phyloP scores from a whole-genome alignment of 1,140 invertebrate genomes.

The Trypoxylus dichotomus region DNA sequence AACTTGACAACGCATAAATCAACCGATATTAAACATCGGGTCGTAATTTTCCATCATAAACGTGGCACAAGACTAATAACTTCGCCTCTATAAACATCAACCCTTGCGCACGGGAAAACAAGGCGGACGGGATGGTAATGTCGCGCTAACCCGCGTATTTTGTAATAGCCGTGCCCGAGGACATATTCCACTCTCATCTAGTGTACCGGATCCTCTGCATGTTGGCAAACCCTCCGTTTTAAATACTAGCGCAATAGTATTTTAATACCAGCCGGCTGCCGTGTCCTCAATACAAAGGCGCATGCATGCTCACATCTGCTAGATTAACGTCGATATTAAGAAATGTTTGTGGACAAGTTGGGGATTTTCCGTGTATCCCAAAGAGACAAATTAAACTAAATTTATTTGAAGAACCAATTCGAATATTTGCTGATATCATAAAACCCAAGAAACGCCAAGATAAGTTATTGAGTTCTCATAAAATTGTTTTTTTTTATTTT shows the following conservation, averaged over 20 bases:
- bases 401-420: no score
- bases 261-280: conserved; percentile 14
- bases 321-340: no score
- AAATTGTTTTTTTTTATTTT: no score
- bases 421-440: no score
- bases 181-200: not conserved
- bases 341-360: no score
- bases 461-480: no score
- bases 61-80: conserved; percentile 26
- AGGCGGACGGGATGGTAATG: not conserved
- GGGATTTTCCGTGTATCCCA: no score
- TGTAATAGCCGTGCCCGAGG: not conserved
- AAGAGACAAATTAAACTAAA: no score
- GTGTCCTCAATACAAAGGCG: not conserved
- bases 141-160: conserved; percentile 9
- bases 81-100: conserved; percentile 18
- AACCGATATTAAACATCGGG: conserved; percentile 17
- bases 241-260: conserved; percentile 13
- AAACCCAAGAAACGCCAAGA: no score
- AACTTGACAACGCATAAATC: conserved; percentile 11
- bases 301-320: not conserved
- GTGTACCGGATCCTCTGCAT: not conserved
- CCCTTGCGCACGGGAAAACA: conserved; percentile 10
- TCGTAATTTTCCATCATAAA: conserved; percentile 28
- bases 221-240: not conserved